Evolutionary conservation across 2,113 vertebrate species (phyloP).

Genomic region (Prionailurus bengalensis): DNA sequence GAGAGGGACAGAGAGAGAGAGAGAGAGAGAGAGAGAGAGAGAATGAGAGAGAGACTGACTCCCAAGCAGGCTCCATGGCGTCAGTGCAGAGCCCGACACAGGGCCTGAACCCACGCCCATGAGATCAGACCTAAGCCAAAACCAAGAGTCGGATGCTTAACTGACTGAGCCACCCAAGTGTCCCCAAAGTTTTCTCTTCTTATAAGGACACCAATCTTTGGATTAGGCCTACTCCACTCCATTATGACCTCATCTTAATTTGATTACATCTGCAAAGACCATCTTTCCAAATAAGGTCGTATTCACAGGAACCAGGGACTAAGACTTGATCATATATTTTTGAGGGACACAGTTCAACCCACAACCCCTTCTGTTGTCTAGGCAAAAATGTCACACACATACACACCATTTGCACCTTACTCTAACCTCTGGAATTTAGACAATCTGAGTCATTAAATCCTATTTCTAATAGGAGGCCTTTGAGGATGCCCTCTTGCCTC

Average conservation of each 20-base stretch:
- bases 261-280: neutral
- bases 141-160: too few species aligned
- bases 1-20: too few species aligned
- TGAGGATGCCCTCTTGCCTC: neutral
- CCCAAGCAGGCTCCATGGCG: too few species aligned
- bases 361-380: neutral
- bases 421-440: neutral
- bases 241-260: neutral
- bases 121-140: too few species aligned
- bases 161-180: too few species aligned
- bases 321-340: neutral
- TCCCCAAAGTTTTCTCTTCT: neutral
- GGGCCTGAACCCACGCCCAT: too few species aligned
- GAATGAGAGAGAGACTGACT: too few species aligned
- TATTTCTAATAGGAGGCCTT: neutral
- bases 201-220: neutral
- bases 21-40: too few species aligned
- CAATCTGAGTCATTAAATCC: neutral
- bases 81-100: too few species aligned
- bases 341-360: neutral
- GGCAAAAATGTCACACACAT: neutral
- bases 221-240: neutral
- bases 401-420: neutral
- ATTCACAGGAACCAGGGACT: neutral
- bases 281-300: conserved; percentile 22